Base-by-base conservation (phyloP, 2,888 invertebrate genomes). In the Icerya purchasi region DNA sequence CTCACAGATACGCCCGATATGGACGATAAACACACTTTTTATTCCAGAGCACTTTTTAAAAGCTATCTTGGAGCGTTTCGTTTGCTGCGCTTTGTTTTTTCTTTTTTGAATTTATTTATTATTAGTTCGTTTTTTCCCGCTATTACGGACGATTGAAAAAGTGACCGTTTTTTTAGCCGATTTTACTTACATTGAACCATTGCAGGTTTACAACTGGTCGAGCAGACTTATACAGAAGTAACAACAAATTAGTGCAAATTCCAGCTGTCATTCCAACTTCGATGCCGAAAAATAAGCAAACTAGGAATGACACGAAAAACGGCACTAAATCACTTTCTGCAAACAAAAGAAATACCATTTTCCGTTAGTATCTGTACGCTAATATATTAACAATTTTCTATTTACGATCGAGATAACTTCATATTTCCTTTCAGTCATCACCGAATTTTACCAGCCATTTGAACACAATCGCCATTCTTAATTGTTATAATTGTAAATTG, bases 241-340 rank as follows among this genome's bases (percentile, higher is more conserved):
- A 72, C 1, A 75, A 52, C 3, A 79, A 66, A 65, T 78, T 78
- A 10, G 75, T 67, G 1, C 67, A 72, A 54, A 79, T 76, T 2
- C 80, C 81, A 51, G 78, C 72, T 14, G 78, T 66, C 62, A 82
- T 81, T n/a, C 83, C 83, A 66, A 77, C 76, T 71, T 82, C 80
- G 25, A 81, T 72, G 20, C 81, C 79, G 61, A 78, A 68, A 49
- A 78, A 71, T 10, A 83, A 70, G 58, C 79, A 79, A 8, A 74
- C 70, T 1, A 80, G 49, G 50, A 82, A 74, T 1, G 82, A 81
- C 2, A 76, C 69, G 2, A 73, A 64, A 66, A 78, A 76, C 14
- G 80, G 76, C 3, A 79, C 66, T 50, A 82, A 71, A 67, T 82
- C 82, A 64, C 68, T 75, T 79, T 81, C 71, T 65, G 64, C 63